Evolutionary conservation across 2,797 vertebrate species (phyloP).

Genomic region (Erpetoichthys calabaricus): DNA sequence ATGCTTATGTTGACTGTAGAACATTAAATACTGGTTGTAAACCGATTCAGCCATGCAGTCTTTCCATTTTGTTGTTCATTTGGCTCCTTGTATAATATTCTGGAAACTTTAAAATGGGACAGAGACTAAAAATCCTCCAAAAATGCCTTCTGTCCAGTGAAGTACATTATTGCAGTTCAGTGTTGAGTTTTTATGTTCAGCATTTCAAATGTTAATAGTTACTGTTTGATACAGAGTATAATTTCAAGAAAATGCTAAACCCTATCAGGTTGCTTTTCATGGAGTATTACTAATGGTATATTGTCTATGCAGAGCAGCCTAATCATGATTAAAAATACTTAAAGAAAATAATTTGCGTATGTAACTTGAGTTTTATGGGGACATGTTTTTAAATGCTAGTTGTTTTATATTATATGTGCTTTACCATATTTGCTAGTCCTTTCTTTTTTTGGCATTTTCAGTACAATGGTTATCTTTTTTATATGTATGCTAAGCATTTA

Average conservation of each 20-base stretch:
- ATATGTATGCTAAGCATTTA: slow-evolving; percentile 87
- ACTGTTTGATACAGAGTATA: not conserved
- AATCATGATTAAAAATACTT: slow-evolving; percentile 22
- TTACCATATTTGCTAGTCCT: slow-evolving; percentile 65
- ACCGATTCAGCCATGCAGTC: not conserved
- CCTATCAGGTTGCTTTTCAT: not conserved
- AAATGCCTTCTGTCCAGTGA: slow-evolving; percentile 8
- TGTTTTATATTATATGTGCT: slow-evolving; percentile 60
- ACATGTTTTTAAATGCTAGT: slow-evolving; percentile 64
- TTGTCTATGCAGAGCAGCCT: slow-evolving; percentile 41
- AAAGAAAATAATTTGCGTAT: slow-evolving; percentile 23
- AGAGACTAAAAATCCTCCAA: slow-evolving; percentile 4
- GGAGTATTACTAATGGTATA: slow-evolving; percentile 37
- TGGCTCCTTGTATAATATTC: slow-evolving; percentile 5
- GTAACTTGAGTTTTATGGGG: slow-evolving; percentile 58
- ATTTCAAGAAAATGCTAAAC: slow-evolving; percentile 1
- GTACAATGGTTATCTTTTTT: slow-evolving; percentile 76
- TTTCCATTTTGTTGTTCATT: slow-evolving; percentile 1
- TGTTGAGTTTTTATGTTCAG: not conserved
- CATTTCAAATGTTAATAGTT: not conserved
- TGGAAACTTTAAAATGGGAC: slow-evolving; percentile 2
- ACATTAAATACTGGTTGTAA: not conserved
- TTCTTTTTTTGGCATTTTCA: slow-evolving; percentile 55
- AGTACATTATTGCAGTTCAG: slow-evolving; percentile 7
- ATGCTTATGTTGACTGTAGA: not conserved